Evolutionary conservation across 1,140 invertebrate species (phyloP).

Genomic region (Pseudomyrmex flavicornis): DNA sequence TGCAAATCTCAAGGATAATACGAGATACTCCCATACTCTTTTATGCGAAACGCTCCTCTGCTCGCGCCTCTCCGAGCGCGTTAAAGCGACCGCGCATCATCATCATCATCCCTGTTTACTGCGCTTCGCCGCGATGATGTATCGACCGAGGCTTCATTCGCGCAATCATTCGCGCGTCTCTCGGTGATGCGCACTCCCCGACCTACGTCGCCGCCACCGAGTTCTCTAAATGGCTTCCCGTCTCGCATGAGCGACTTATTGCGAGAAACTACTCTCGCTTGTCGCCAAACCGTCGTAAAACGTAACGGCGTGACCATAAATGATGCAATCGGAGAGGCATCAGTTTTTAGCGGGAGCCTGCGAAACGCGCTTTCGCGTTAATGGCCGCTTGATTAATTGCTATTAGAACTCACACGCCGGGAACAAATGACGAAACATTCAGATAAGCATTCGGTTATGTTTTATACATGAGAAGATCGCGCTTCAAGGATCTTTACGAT

Average conservation of each 20-base stretch:
- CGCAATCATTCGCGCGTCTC: neutral
- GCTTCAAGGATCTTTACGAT: conserved; percentile 8
- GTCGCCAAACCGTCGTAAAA: conserved; percentile 22
- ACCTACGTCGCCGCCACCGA: neutral
- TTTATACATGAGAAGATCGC: neutral
- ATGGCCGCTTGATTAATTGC: conserved; percentile 29
- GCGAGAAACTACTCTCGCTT: conserved; percentile 30
- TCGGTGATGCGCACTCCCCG: too few relatives aligned
- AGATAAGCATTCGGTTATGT: neutral
- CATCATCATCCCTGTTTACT: conserved; percentile 47
- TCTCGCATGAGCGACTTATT: conserved; percentile 39
- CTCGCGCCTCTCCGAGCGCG: conserved; percentile 23
- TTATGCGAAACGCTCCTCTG: conserved; percentile 62
- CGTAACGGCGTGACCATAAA: conserved; percentile 29
- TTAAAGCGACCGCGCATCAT: conserved; percentile 41
- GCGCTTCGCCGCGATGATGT: conserved; percentile 55
- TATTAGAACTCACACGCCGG: neutral
- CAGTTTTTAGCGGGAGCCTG: conserved; percentile 42
- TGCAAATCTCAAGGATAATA: conserved; percentile 64
- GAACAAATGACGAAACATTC: conserved; percentile 14
- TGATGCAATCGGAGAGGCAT: conserved; percentile 25
- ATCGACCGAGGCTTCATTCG: conserved; percentile 41
- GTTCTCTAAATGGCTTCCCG: conserved; percentile 6
- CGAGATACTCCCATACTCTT: conserved; percentile 47
- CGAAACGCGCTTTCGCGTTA: conserved; percentile 21